Conservation (phyloP, 2,113 vertebrate genomes). For the Ceyx cyanopectus region DNA sequence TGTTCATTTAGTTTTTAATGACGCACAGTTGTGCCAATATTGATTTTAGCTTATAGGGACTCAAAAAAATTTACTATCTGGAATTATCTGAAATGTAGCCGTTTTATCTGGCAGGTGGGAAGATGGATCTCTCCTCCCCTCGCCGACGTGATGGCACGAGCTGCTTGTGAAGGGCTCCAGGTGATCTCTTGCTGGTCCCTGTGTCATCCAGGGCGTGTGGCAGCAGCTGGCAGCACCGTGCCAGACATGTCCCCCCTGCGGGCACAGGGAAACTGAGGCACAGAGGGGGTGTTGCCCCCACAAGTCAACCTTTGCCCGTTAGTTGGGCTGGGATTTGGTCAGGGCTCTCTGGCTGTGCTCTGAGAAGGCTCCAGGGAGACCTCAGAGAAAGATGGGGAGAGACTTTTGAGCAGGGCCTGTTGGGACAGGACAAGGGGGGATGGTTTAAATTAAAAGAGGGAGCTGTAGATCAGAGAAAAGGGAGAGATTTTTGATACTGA, state of each 20-base stretch:
- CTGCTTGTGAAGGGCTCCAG: not conserved
- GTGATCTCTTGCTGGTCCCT: accelerated
- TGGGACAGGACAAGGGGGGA: no score
- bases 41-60: slow-evolving; percentile 86
- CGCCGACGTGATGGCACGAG: accelerated
- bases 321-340: accelerated
- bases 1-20: slow-evolving; percentile 86
- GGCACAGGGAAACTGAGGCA: slow-evolving; percentile 40
- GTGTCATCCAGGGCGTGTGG: accelerated
- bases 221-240: accelerated
- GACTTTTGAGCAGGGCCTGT: not conserved
- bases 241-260: accelerated
- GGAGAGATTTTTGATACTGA: no score
- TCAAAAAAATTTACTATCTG: slow-evolving; percentile 82
- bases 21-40: slow-evolving; percentile 85
- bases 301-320: accelerated
- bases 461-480: no score
- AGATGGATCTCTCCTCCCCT: not conserved
- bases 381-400: not conserved
- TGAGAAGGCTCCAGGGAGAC: not conserved
- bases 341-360: accelerated
- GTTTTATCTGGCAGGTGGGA: slow-evolving; percentile 46
- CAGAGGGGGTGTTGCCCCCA: accelerated
- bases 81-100: slow-evolving; percentile 72
- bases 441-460: no score